phyloP scores from a whole-genome alignment of 1,140 invertebrate genomes.

The Helicoverpa armigera region DNA sequence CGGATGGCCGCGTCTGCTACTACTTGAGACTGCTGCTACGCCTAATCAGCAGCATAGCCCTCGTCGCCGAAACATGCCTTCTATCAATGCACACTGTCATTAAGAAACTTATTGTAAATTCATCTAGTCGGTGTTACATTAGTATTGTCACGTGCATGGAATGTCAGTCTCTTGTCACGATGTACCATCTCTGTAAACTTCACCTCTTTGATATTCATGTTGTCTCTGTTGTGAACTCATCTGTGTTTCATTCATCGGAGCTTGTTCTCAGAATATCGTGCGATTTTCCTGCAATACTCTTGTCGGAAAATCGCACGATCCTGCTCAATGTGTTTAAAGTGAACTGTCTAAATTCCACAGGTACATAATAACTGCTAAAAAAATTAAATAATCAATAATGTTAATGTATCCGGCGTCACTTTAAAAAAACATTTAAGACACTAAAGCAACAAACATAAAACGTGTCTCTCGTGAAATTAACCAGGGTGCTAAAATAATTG shows the following conservation, averaged over 20 bases:
- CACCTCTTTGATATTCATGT: slow-evolving; percentile 2
- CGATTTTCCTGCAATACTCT: neutral
- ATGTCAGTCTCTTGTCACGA: neutral
- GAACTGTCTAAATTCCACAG: slow-evolving; percentile 24
- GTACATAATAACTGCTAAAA: neutral
- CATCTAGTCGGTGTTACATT: slow-evolving; percentile 7
- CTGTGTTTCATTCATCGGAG: slow-evolving; percentile 15
- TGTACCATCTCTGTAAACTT: neutral
- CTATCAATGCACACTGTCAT: neutral
- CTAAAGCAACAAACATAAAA: neutral
- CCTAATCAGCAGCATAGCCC: too few species aligned
- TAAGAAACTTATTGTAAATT: neutral
- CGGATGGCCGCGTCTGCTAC: too few species aligned
- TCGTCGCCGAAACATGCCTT: neutral
- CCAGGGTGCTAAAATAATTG: slow-evolving; percentile 25
- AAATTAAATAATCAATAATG: neutral
- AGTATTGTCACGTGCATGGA: slow-evolving; percentile 26
- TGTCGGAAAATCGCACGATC: slow-evolving; percentile 6
- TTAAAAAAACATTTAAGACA: neutral
- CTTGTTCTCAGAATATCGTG: neutral
- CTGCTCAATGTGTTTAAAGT: slow-evolving; percentile 4
- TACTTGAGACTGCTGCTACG: neutral
- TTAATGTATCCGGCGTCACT: neutral
- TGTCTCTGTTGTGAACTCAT: slow-evolving; percentile 26
- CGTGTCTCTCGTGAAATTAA: neutral